Evolutionary conservation across 2,113 vertebrate genomes (phyloP).

Genomic region (Poeciliopsis occidentalis): DNA sequence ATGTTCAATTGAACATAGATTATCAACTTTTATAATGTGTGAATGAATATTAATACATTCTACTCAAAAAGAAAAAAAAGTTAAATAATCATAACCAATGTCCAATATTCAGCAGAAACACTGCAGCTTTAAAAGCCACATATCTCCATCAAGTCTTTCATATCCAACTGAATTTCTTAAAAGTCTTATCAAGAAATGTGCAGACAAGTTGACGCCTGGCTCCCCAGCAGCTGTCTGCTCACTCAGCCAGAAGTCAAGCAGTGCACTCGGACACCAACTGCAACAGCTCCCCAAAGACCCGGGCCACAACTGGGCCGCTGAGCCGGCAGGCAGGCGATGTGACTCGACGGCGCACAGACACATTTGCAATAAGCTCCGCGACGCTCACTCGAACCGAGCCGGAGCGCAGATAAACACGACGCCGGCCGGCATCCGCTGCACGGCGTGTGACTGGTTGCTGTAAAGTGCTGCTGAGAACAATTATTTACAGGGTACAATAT

Average conservation of each 20-base stretch:
- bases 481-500: conserved; percentile 47
- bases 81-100: too few species aligned
- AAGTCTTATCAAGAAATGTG: conserved; percentile 52
- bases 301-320: conserved; percentile 69
- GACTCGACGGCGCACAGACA: conserved; percentile 59
- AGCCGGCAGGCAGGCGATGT: conserved; percentile 40
- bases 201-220: conserved; percentile 68
- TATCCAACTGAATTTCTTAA: conserved; percentile 28
- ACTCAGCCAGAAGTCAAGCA: conserved; percentile 70
- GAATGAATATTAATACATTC: background rate
- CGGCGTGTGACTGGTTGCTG: conserved; percentile 37
- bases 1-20: too few species aligned
- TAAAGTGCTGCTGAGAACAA: conserved; percentile 49
- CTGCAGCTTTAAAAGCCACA: background rate
- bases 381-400: conserved; percentile 53
- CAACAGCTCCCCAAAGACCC: conserved; percentile 63
- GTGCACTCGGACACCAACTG: conserved; percentile 72
- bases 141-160: conserved; percentile 3
- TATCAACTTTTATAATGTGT: too few species aligned
- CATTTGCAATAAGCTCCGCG: conserved; percentile 50
- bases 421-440: conserved; percentile 43
- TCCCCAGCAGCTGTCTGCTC: conserved; percentile 74
- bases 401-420: too few species aligned
- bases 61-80: background rate
- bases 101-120: background rate